A percentile compares a stretch with the other conserved stretches of the same genome.
Conservation (phyloP, 2,797 vertebrate genomes). For the Xenopus petersii region DNA sequence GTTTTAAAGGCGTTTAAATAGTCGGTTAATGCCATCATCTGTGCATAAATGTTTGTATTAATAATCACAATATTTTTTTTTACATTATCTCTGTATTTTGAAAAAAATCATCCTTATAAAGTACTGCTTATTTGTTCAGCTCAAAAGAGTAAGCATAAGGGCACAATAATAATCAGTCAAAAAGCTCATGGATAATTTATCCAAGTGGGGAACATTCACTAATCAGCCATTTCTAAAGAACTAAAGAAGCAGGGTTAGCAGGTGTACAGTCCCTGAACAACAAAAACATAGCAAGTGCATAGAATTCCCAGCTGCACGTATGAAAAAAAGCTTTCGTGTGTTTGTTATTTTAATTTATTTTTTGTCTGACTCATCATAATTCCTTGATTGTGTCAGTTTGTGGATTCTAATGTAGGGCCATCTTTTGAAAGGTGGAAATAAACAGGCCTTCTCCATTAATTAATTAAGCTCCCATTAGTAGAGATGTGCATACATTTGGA, state of each 20-base stretch:
- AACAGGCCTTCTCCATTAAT: slow-evolving; percentile 42
- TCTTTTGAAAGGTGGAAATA: slow-evolving; percentile 38
- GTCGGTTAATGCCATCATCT: not conserved
- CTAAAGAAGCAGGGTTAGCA: slow-evolving; percentile 26
- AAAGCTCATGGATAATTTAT: slow-evolving; percentile 14
- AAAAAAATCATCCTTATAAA: not conserved
- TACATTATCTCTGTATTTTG: not conserved
- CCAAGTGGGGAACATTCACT: slow-evolving; percentile 9
- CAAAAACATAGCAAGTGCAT: slow-evolving; percentile 10
- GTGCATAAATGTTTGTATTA: not conserved
- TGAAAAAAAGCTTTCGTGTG: not conserved
- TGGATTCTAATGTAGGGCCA: slow-evolving; percentile 11
- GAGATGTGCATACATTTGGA: slow-evolving; percentile 1
- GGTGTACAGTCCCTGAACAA: slow-evolving; percentile 13
- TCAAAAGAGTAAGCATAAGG: slow-evolving; percentile 10
- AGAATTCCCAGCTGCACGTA: slow-evolving; percentile 25
- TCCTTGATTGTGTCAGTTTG: slow-evolving; percentile 35
- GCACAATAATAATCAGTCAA: slow-evolving; percentile 3
- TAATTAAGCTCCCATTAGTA: slow-evolving; percentile 42
- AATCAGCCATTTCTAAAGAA: slow-evolving; percentile 22
- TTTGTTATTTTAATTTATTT: slow-evolving; percentile 12
- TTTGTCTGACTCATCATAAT: slow-evolving; percentile 13
- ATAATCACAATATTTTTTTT: not conserved
- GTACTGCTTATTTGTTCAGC: not conserved
- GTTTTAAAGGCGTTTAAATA: not conserved